Base-by-base conservation (phyloP, 2,888 invertebrate species). In the Spodoptera picta region DNA sequence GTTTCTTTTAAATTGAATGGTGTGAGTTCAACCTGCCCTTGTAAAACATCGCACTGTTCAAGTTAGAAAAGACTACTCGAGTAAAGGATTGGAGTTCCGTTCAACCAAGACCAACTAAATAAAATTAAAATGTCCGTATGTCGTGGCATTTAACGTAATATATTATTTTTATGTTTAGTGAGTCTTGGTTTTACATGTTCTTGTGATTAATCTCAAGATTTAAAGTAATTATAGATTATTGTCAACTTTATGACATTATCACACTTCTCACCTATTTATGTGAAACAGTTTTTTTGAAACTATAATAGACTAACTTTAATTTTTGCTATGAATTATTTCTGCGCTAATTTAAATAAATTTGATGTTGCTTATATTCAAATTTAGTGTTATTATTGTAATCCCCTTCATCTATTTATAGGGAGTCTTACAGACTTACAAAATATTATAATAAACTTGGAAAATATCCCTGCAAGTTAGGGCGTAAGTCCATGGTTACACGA, bases 21-120 rank as follows among this genome's bases (percentile, higher is more conserved):
- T 93, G 94, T 91, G 92, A 88, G 90, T 90, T 90, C 90, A 87
- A 85, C 91, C 90, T 90, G 92, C 90, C 91, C 86, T 87, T 87
- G 81, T 84, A 82, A 83, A 86, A 90, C 88, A 87, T 90, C 91
- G 92, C 94, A 93, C 94, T 92, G 94, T 94, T 94, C 94, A 94
- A 94, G 84, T 94, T 94, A 92, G 93, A 93, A 94, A 92, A 93
- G 93, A 94, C 94, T 93, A 89, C 86, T 90, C 87, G 91, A 92
- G 92, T 93, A 91, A 93, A 92, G 93, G 94, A 91, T 90, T 92
- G 93, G 94, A 93, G 94, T 94, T 93, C 92, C 88, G 94, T 94
- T 94, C 94, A 93, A 94, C 95, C 95, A 95, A 95, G 95, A 95
- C 95, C 92, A 87, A 94, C 94, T 95, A 95, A 94, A 95, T 94